These are phyloP conservation scores for Chrysopilus asiliformis DNA, from an alignment of 2,888 invertebrate genomes.

Conservation along the genomic window DNA sequence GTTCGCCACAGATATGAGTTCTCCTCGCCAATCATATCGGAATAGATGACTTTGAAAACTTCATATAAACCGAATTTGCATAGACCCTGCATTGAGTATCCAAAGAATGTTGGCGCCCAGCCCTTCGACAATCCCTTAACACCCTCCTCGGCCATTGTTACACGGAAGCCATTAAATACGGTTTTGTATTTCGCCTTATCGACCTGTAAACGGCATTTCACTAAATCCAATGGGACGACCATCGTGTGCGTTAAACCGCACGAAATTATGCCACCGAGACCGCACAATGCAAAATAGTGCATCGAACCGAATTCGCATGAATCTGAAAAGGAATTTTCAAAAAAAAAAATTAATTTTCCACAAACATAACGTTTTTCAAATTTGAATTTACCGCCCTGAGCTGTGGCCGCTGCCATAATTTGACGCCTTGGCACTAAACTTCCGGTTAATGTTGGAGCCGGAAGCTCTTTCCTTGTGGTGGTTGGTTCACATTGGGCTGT, in stretches of 20 bases:
- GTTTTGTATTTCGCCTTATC: constrained; percentile 83
- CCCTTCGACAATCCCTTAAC: constrained; percentile 73
- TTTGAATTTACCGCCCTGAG: constrained; percentile 24
- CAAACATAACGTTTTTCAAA: background rate
- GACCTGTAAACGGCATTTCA: constrained; percentile 89
- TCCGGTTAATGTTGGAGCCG: constrained; percentile 11
- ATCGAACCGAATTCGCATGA: constrained; percentile 84
- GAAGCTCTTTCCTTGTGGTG: constrained; percentile 12
- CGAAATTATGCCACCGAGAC: constrained; percentile 66
- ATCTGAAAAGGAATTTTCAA: constrained; percentile 33
- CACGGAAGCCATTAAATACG: constrained; percentile 50
- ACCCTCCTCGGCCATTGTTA: constrained; percentile 80
- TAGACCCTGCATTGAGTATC: constrained; percentile 88
- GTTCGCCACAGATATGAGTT: constrained; percentile 81
- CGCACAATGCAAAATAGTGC: constrained; percentile 85
- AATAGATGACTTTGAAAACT: constrained; percentile 81
- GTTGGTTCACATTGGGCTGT: constrained; percentile 43
- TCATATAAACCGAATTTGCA: constrained; percentile 98
- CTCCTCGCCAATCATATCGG: constrained; percentile 77
- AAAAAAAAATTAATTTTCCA: constrained; percentile 6
- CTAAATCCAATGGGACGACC: constrained; percentile 87
- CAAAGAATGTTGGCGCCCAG: constrained; percentile 96
- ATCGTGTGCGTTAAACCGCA: constrained; percentile 42
- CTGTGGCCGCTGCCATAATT: constrained; percentile 29
- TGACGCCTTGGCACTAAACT: constrained; percentile 19